Evolutionary conservation across 2,888 invertebrate genomes (phyloP).

Genomic region (Amblyjoppa fuscipennis): DNA sequence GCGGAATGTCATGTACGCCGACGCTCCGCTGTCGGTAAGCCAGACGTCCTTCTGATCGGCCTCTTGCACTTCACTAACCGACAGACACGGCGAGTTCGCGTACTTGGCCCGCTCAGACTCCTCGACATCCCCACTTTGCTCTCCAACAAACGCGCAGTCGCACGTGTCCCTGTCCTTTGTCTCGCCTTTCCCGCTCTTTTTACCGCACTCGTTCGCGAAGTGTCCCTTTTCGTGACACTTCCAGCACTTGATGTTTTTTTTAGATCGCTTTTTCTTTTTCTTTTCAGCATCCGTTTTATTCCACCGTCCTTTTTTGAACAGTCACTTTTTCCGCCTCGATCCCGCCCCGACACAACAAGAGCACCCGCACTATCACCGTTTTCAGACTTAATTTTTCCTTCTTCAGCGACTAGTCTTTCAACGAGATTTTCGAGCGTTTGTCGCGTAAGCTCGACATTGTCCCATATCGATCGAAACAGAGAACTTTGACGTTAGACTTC

Average conservation of each 20-base stretch:
- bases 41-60: neutral
- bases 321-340: constrained; percentile 35
- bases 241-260: constrained; percentile 48
- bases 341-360: constrained; percentile 23
- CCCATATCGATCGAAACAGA: constrained; percentile 41
- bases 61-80: constrained; percentile 35
- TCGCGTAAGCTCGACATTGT: constrained; percentile 35
- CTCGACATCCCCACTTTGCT: constrained; percentile 44
- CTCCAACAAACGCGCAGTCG: constrained; percentile 55
- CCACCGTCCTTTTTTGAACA: constrained; percentile 15
- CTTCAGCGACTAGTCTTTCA: constrained; percentile 53
- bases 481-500: constrained; percentile 49
- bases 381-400: constrained; percentile 31
- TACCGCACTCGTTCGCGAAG: constrained; percentile 57
- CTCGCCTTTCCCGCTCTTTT: constrained; percentile 48
- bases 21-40: constrained; percentile 57
- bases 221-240: constrained; percentile 58
- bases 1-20: constrained; percentile 59
- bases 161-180: constrained; percentile 41
- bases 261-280: constrained; percentile 38
- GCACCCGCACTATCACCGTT: constrained; percentile 41
- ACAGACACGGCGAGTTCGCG: constrained; percentile 26
- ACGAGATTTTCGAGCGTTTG: constrained; percentile 54
- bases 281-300: constrained; percentile 33
- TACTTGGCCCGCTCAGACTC: constrained; percentile 45